Conservation (phyloP, 2,113 vertebrate genomes). For the Aleadryas rufinucha region DNA sequence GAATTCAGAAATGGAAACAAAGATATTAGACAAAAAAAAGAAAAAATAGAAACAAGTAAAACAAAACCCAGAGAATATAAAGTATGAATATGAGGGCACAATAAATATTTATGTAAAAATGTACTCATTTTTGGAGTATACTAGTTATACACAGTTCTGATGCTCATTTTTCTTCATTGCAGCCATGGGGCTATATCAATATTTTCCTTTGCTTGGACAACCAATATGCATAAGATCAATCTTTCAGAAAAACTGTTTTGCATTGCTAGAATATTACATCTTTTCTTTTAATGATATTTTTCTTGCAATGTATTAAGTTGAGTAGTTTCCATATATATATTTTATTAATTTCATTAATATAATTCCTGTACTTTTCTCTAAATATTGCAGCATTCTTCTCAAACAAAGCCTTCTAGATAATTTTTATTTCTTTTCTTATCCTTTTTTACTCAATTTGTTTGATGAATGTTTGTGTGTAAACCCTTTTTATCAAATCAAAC, state of each 20-base stretch:
- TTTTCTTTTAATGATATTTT: neutral
- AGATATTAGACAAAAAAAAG: neutral
- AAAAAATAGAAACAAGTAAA: neutral
- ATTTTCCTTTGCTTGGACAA: conserved; percentile 5
- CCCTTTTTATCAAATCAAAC: neutral
- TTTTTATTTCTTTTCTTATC: neutral
- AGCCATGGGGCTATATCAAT: neutral
- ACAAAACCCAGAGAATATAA: neutral
- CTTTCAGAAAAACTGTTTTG: neutral
- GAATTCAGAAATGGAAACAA: neutral
- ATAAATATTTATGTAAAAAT: neutral
- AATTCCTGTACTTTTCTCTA: neutral
- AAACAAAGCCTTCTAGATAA: neutral
- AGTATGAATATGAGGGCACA: neutral
- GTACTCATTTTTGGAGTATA: neutral
- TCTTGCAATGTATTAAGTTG: neutral
- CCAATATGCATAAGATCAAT: neutral
- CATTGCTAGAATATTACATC: neutral
- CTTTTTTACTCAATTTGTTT: neutral
- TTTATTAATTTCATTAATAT: neutral
- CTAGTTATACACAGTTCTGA: neutral
- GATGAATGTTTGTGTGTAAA: neutral
- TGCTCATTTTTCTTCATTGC: neutral
- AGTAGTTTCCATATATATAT: neutral
- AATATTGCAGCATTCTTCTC: neutral